phyloP scores from a whole-genome alignment of 2,113 vertebrate species.

The Coracopsis vasa region DNA sequence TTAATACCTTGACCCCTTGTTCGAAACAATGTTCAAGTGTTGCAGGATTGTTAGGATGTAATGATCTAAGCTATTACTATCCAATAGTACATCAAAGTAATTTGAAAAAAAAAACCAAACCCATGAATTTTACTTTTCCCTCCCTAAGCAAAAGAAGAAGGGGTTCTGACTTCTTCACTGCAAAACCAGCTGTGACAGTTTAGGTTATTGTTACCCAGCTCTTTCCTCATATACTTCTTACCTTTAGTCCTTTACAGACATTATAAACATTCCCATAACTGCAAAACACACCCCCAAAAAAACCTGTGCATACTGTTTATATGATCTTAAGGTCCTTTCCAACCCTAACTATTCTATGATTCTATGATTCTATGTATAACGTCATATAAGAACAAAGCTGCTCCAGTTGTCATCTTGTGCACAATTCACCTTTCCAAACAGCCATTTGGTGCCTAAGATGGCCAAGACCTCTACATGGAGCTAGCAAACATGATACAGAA shows the following conservation, averaged over 20 bases:
- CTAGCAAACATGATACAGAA: background rate
- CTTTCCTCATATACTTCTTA: background rate
- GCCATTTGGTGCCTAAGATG: background rate
- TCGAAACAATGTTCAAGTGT: background rate
- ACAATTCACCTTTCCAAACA: background rate
- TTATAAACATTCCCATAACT: background rate
- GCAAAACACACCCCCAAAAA: background rate
- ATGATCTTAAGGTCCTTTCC: too few species aligned
- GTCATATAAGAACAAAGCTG: background rate
- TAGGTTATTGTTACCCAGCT: background rate
- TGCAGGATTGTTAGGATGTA: background rate
- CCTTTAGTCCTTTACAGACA: background rate
- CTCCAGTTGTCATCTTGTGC: background rate
- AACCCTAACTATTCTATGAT: too few species aligned
- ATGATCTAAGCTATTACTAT: background rate
- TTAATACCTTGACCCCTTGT: background rate
- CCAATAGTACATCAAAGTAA: background rate
- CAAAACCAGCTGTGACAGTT: background rate
- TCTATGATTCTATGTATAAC: background rate
- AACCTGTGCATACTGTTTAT: background rate
- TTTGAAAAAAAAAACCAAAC: accelerated
- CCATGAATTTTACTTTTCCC: background rate
- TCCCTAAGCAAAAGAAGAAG: background rate
- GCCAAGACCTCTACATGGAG: background rate
- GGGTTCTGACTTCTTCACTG: background rate